Percentiles rank a stretch among this genome's conserved stretches.
Conservation (phyloP, 2,113 vertebrate genomes). For the Bothrops jararaca region DNA sequence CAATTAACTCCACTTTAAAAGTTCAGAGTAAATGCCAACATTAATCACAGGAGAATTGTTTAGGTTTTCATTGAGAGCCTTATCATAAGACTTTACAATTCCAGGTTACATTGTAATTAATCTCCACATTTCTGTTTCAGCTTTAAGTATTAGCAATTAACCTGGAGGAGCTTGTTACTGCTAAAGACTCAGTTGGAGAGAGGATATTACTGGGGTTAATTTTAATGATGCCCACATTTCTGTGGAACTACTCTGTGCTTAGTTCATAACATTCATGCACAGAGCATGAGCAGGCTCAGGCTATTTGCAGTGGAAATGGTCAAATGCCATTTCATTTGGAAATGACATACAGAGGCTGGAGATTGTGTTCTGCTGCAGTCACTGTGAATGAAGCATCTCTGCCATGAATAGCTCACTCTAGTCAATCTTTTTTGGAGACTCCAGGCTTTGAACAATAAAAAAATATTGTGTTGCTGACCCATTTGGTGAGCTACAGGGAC, state of each 20-base stretch:
- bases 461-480: neutral
- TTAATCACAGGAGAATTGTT: neutral
- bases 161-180: neutral
- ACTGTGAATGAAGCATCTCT: neutral
- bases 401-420: neutral
- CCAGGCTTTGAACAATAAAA: neutral
- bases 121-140: neutral
- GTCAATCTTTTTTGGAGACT: neutral
- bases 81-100: conserved; percentile 7
- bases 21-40: neutral
- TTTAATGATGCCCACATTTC: neutral
- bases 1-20: neutral
- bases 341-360: neutral
- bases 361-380: neutral
- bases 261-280: neutral
- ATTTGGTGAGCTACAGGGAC: neutral
- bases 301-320: neutral
- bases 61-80: neutral
- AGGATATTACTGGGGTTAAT: neutral
- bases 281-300: neutral
- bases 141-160: conserved; percentile 9
- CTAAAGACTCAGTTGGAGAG: neutral
- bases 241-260: neutral
- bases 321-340: neutral
- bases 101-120: neutral